Base-by-base conservation (phyloP, 1,140 invertebrate genomes). In the Vanessa atalanta region DNA sequence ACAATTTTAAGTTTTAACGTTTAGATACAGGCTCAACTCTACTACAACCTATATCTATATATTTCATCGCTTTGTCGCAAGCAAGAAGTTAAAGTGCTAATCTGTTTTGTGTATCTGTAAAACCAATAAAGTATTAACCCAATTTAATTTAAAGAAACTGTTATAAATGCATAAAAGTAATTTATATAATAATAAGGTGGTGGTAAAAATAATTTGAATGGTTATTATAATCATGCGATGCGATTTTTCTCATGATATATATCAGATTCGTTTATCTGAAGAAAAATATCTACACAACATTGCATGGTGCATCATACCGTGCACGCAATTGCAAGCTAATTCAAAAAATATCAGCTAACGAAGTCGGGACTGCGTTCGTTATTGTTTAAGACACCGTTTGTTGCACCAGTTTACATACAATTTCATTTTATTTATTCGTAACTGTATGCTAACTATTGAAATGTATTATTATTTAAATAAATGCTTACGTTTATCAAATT, bases 301-400 rank as follows among this genome's bases (percentile, higher is more conserved):
- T 48, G 51, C 16, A 70, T 61, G 31, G 57, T 61, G 26, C 47
- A 63, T 66, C n/a, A n/a, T n/a, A n/a, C 20, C 26, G 57, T 73
- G 65, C 70, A 64, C 69, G 60, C 74, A 53, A 57, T 55, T 65
- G 53, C 51, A 65, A 26, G 23, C 7, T 57, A 48, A 53, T 48
- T 23, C 51, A 72, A 72, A 65, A 72, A 72, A 55, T 61, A 37
- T 12, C 1, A 31, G 53, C 15, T 20, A 51, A 61, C 23, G 43
- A 20, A 70, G 47, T 13, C 20, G 37, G 37, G 55, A 51, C 67
- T 57, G 53, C 51, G 26, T 55, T 57, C 57, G 73, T 79, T 81
- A 83, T 82, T 79, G 81, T 83, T 79, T 73, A n/a, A 57, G n/a
- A 60, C 70, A 79, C 79, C 75, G 81, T 83, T 83, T 61, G 70